phyloP scores from a whole-genome alignment of 2,888 invertebrate species.

The Dicranocentrus wangi region DNA sequence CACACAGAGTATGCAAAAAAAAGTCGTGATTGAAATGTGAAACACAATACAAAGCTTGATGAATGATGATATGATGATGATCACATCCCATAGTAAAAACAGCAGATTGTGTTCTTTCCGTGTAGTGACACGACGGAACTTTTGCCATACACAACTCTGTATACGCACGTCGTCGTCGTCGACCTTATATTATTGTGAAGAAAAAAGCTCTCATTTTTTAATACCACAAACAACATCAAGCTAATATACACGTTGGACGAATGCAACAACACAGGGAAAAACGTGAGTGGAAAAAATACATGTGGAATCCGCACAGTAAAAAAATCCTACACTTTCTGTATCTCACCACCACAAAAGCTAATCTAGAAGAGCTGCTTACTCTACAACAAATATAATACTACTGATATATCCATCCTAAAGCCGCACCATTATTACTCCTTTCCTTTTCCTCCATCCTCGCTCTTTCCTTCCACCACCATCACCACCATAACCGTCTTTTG shows the following conservation, averaged over 20 bases:
- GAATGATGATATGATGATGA: constrained; percentile 47
- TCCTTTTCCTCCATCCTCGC: constrained; percentile 44
- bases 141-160: neutral
- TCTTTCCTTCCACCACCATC: constrained; percentile 33
- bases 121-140: no score
- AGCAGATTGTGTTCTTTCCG: neutral
- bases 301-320: constrained; percentile 17
- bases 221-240: constrained; percentile 18
- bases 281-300: constrained; percentile 31
- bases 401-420: constrained; percentile 31
- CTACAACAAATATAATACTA: constrained; percentile 11
- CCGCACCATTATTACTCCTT: constrained; percentile 57
- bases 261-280: neutral
- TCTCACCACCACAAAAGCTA: constrained; percentile 49
- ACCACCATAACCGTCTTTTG: constrained; percentile 40
- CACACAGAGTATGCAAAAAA: constrained; percentile 42
- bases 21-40: constrained; percentile 64
- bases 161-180: no score
- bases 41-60: constrained; percentile 57
- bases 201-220: constrained; percentile 38
- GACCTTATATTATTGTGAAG: no score
- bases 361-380: constrained; percentile 32
- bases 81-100: constrained; percentile 36
- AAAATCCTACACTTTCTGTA: constrained; percentile 44
- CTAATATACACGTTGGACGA: no score